Base-by-base conservation (phyloP, 1,140 invertebrate species). In the Mercenaria mercenaria region DNA sequence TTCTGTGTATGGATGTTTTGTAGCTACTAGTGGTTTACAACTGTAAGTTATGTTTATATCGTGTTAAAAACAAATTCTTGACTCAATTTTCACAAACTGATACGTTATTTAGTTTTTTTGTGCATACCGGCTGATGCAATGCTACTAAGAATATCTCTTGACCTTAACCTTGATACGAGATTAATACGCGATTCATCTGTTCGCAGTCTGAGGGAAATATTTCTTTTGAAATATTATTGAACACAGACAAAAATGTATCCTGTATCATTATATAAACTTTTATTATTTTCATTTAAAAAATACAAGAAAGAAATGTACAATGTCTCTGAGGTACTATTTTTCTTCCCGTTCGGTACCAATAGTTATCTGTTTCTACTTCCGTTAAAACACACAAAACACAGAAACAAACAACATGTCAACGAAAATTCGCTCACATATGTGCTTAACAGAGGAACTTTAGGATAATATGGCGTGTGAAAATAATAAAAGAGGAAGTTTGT, bases 361-460 rank as follows among this genome's bases (percentile, higher is more conserved):
- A 41, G 72, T 29, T 47, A 6, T 13, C 2, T 29, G 26, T 1
- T 18, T 50, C 26, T n/a, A 74, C 83, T 85, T 85, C 69, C 83
- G 64, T n/a, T 56, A 72, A 72, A 85, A 69, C 67, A 29, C n/a
- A 50, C 3, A 32, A 59, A 50, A 47, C 80, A 82, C 52, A 79
- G 26, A 52, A 64, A 43, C 13, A 37, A 76, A 41, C 23, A 85
- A 76, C 83, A 85, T 85, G 83, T 47, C 50, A 69, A 85, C 41
- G n/a, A 76, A 85, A 74, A 23, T 23, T 15, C 20, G 41, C 64
- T 32, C 64, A 74, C 26, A 85, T 11, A 18, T 72, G 4, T 3
- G n/a, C 32, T 47, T 43, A 1, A 64, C 18, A 64, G 15, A 59
- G 20, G n/a, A 26, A 43, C 26, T 67, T 13, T 82, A 82, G 52